Conservation (phyloP, 2,888 invertebrate genomes). For the Rhorus exstirpatorius region DNA sequence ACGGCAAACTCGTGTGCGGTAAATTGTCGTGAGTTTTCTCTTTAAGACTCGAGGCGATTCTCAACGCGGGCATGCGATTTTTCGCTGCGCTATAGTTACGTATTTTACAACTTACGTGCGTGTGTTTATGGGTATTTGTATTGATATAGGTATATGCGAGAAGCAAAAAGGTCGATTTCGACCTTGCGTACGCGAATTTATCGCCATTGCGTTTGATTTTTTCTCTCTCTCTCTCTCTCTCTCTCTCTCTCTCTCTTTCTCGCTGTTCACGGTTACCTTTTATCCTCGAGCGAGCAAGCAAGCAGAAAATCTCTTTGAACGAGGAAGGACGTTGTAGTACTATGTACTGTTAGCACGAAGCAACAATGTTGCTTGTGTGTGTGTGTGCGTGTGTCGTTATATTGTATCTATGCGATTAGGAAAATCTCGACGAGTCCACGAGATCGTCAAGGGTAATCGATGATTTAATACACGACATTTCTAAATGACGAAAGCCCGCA, state of each 20-base stretch:
- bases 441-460: constrained; percentile 37
- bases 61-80: constrained; percentile 27
- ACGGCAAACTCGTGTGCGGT: constrained; percentile 1
- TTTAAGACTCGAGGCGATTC: constrained; percentile 43
- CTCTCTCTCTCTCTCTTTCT: constrained; percentile 31
- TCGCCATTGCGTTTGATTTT: constrained; percentile 68
- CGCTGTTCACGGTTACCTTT: constrained; percentile 68
- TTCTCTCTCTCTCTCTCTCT: neutral
- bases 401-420: neutral
- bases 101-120: constrained; percentile 42
- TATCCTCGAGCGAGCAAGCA: constrained; percentile 55
- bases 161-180: constrained; percentile 52
- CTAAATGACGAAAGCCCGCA: constrained; percentile 28
- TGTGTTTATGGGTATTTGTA: neutral
- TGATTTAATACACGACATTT: constrained; percentile 26
- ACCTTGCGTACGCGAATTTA: constrained; percentile 82
- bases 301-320: constrained; percentile 55
- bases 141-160: neutral
- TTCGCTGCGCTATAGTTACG: constrained; percentile 37
- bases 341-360: constrained; percentile 25
- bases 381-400: neutral
- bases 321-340: constrained; percentile 73
- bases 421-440: constrained; percentile 19
- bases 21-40: constrained; percentile 50
- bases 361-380: constrained; percentile 12